phyloP scores from a whole-genome alignment of 2,888 invertebrate genomes.

The Aporophyla lueneburgensis region DNA sequence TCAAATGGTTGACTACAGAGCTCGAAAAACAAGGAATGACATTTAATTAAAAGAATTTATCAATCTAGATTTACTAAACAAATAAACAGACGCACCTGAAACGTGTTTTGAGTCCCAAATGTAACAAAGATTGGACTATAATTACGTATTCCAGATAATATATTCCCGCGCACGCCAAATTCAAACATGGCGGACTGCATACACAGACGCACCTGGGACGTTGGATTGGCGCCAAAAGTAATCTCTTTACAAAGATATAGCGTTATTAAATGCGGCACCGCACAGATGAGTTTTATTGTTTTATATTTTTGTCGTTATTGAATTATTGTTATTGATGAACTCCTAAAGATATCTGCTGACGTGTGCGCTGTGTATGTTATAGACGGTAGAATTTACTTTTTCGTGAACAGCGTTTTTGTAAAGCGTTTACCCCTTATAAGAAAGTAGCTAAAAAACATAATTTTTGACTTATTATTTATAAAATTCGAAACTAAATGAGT shows the following conservation, averaged over 20 bases:
- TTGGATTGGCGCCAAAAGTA: conserved; percentile 64
- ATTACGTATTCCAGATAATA: conserved; percentile 53
- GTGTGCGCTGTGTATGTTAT: neutral
- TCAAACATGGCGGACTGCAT: conserved; percentile 53
- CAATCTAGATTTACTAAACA: neutral
- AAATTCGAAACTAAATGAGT: too few relatives aligned
- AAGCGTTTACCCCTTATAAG: too few relatives aligned
- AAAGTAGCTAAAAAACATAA: too few relatives aligned
- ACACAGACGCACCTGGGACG: conserved; percentile 56
- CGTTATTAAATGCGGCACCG: conserved; percentile 30
- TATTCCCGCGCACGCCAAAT: conserved; percentile 41
- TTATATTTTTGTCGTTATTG: neutral
- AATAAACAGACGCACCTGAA: conserved; percentile 26
- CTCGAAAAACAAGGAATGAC: neutral
- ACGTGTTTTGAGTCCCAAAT: conserved; percentile 42
- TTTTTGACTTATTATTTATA: too few relatives aligned
- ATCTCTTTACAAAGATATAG: conserved; percentile 56
- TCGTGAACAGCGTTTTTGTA: too few relatives aligned
- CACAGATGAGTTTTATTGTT: conserved; percentile 34
- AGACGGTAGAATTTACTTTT: neutral
- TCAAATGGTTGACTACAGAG: neutral
- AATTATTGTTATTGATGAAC: conserved; percentile 14
- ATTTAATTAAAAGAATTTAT: neutral
- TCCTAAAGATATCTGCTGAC: neutral
- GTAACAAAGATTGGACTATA: conserved; percentile 36